Base-by-base conservation (phyloP, 2,113 vertebrate genomes). In the Nanorana parkeri region DNA sequence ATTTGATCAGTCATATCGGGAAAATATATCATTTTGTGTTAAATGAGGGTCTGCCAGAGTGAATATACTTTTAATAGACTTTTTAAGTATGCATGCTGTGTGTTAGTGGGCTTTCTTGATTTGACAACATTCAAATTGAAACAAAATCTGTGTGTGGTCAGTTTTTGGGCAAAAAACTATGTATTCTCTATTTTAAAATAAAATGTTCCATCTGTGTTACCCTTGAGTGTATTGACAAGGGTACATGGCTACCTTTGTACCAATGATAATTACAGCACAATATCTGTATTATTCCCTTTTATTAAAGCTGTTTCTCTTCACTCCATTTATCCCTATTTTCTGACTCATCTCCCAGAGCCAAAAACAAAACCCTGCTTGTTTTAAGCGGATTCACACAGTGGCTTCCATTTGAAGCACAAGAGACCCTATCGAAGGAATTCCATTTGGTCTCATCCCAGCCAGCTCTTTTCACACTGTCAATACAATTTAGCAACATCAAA, bases 401-500 rank as follows among this genome's bases (percentile, higher is more conserved):
- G 67, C 79, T 80, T 90, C 86, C 52, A 2, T 78, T 36, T 64
- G 17, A 5, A 86, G 64, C 26, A 68, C 17, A 61, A 65, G 6
- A 58, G 64, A 69, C 84, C 80, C 84, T 76, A 82, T 78, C 84
- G 85, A 79, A 83, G 77, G 75, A 87, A 88, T 85, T 68, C 32
- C 74, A 85, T 6, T 88, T 65, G 83, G 26, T 68, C 85, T 80
- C 79, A 66, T 77, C 85, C 82, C 60, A 87, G 64, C 19, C 47
- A 66, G 69, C 23, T 54, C 74, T 89, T 90, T 91, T 88, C 84
- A 90, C 29, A 76, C 16, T 87, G 78, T 78, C 77, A 55, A 75
- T 78, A 77, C 84, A 88, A 93, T 91, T 87, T 85, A 85, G 83
- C 80, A 80, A 83, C 72, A 81, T 87, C 86, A 16, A 86, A 86